A percentile compares a stretch with the other conserved stretches of the same genome.
Conservation (phyloP, 2,113 vertebrate genomes). For the Motacilla alba region DNA sequence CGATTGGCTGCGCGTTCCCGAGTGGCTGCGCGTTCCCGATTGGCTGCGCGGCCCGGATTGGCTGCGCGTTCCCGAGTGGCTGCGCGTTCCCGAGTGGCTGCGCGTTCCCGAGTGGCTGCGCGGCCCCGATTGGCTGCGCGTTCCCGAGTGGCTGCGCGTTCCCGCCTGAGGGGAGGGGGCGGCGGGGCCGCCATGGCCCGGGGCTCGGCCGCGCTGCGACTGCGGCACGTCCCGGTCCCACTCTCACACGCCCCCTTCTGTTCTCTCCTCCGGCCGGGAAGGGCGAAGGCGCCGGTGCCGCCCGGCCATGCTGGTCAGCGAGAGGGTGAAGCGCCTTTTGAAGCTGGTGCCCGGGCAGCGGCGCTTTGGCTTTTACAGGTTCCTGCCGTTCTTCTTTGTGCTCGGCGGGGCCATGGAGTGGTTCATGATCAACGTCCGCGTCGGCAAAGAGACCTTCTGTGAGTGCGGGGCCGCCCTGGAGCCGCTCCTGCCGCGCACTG, state of each 20-base stretch:
- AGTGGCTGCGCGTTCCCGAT: too few relatives aligned
- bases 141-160: too few relatives aligned
- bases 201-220: background rate
- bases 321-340: background rate
- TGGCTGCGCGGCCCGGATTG: too few relatives aligned
- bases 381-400: conserved; percentile 59
- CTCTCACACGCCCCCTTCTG: background rate
- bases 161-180: background rate
- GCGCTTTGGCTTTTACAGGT: conserved; percentile 43
- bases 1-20: too few relatives aligned
- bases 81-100: too few relatives aligned
- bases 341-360: conserved; percentile 12
- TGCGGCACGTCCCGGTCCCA: background rate
- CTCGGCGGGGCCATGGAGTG: conserved; percentile 61
- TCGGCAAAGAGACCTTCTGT: conserved; percentile 55
- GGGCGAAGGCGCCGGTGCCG: background rate
- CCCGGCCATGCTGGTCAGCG: background rate
- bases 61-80: too few relatives aligned
- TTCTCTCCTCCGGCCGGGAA: background rate
- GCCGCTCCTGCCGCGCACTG: too few relatives aligned
- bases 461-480: background rate
- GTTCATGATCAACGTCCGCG: conserved; percentile 53
- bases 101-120: too few relatives aligned
- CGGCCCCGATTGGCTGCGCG: too few relatives aligned
- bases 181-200: background rate